Percentiles rank a stretch among this genome's conserved stretches.
These are phyloP conservation scores for Artibeus lituratus DNA, from an alignment of 2,797 vertebrate genomes.

Conservation along the genomic window DNA sequence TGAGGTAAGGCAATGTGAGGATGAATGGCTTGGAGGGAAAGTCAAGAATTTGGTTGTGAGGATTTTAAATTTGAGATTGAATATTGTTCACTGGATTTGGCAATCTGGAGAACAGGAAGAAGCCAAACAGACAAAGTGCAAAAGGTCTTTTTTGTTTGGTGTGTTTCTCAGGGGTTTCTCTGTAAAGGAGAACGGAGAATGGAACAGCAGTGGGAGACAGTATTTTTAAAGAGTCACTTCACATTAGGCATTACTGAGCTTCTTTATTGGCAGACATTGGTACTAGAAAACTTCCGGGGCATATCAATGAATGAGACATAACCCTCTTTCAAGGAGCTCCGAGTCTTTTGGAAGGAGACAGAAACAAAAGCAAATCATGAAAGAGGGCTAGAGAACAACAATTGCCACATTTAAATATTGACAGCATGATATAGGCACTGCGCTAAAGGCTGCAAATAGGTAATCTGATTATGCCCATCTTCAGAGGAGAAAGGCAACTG, in stretches of 20 bases:
- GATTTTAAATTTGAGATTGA: not conserved
- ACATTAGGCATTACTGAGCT: not conserved
- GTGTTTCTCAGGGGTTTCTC: not conserved
- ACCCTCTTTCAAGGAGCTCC: not conserved
- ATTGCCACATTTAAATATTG: not conserved
- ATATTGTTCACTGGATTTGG: not conserved
- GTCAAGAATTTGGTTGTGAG: not conserved
- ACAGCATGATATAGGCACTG: rapidly evolving
- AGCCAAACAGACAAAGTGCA: not conserved
- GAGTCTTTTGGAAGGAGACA: not conserved
- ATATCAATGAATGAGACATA: not conserved
- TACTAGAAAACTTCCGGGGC: not conserved
- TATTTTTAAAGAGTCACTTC: not conserved
- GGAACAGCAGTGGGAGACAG: not conserved
- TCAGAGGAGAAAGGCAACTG: not conserved
- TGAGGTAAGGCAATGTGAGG: not conserved
- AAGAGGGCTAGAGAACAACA: not conserved
- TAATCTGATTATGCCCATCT: not conserved
- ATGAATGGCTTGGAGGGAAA: not conserved
- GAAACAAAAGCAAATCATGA: not conserved
- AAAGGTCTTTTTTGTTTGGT: not conserved
- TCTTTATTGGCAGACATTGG: not conserved
- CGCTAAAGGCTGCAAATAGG: not conserved
- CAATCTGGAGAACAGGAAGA: not conserved
- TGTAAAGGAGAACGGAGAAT: not conserved